A percentile compares a stretch with the other conserved stretches of the same genome.
Conservation (phyloP, 2,113 vertebrate genomes). For the Halichoeres trimaculatus region DNA sequence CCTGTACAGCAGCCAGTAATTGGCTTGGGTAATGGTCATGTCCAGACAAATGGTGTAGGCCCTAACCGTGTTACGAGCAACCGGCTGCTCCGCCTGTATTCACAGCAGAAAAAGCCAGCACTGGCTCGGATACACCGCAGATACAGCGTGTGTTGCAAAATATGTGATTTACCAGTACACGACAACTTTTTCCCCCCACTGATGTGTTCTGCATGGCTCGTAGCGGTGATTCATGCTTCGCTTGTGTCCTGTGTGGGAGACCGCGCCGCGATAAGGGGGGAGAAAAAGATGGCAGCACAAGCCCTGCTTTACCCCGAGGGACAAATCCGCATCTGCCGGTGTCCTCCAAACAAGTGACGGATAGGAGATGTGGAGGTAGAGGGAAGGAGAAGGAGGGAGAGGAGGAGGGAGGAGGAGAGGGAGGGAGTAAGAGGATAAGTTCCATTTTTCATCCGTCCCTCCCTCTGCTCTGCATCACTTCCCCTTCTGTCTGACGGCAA, state of each 20-base stretch:
- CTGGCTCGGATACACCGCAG: constrained; percentile 24
- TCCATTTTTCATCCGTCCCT: constrained; percentile 72
- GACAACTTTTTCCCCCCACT: neutral
- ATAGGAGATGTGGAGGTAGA: constrained; percentile 33
- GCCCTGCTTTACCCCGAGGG: constrained; percentile 48
- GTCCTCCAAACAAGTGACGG: constrained; percentile 65
- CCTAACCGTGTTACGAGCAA: constrained; percentile 73
- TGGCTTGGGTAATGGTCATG: constrained; percentile 79
- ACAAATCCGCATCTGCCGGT: constrained; percentile 59
- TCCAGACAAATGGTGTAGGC: constrained; percentile 78
- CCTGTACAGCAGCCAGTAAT: constrained; percentile 78
- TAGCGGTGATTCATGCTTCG: constrained; percentile 50
- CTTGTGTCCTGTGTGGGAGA: constrained; percentile 43
- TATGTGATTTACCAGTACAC: constrained; percentile 44
- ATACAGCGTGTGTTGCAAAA: constrained; percentile 20
- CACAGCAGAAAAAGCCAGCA: constrained; percentile 39
- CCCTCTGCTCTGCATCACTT: constrained; percentile 74
- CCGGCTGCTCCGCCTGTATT: constrained; percentile 63
- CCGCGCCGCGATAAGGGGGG: constrained; percentile 44
- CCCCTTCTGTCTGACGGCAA: constrained; percentile 74
- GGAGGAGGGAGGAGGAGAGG: neutral
- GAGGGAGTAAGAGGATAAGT: constrained; percentile 49
- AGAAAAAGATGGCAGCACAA: constrained; percentile 40
- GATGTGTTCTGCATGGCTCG: constrained; percentile 17
- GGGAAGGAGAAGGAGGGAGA: neutral